Conservation (phyloP, 2,888 invertebrate species). For the Hylaea fasciaria region DNA sequence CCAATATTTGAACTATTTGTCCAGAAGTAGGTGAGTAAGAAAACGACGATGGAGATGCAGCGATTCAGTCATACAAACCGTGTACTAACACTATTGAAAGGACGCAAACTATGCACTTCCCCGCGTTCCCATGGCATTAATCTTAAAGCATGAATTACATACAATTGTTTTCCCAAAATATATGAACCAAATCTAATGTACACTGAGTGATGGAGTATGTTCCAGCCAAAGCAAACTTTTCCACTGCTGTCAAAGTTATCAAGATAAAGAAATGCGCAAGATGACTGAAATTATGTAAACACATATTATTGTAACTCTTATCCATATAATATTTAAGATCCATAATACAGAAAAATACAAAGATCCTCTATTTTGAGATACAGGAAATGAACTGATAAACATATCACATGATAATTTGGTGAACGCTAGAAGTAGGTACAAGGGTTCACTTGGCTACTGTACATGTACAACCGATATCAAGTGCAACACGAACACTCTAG, state of each 20-base stretch:
- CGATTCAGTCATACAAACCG: conserved; percentile 26
- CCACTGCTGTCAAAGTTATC: conserved; percentile 46
- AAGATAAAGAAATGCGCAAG: conserved; percentile 27
- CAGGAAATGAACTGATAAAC: conserved; percentile 30
- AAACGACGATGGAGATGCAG: conserved; percentile 7
- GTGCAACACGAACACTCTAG: background rate
- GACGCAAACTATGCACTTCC: conserved; percentile 23
- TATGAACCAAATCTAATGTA: conserved; percentile 13
- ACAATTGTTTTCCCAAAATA: conserved; percentile 13
- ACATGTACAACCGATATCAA: background rate
- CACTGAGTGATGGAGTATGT: conserved; percentile 16
- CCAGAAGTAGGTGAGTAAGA: conserved; percentile 1
- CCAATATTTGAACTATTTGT: background rate
- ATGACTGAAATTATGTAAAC: conserved; percentile 16
- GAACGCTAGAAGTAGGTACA: conserved; percentile 17
- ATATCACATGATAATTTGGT: conserved; percentile 24
- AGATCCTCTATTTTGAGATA: conserved; percentile 15
- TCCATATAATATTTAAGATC: conserved; percentile 5
- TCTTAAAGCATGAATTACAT: conserved; percentile 17
- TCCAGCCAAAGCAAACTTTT: conserved; percentile 37
- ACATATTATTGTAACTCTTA: conserved; percentile 8
- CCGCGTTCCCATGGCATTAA: conserved; percentile 23
- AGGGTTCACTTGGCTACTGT: conserved; percentile 11
- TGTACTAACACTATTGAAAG: conserved; percentile 35
- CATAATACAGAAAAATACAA: conserved; percentile 10